phyloP scores from a whole-genome alignment of 1,140 invertebrate species.

The Mactra quadrangularis region DNA sequence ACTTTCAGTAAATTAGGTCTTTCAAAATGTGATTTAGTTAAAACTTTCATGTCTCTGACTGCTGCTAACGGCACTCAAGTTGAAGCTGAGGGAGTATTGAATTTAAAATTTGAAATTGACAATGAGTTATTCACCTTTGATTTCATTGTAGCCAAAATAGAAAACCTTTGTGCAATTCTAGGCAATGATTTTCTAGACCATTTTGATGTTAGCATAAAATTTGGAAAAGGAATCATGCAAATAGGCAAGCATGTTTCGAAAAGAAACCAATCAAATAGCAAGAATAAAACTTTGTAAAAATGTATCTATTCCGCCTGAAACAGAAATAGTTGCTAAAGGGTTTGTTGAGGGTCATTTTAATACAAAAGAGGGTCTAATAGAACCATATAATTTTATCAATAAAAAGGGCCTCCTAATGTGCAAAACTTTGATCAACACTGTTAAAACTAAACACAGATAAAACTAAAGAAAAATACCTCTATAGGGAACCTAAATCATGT shows the following conservation, averaged over 20 bases:
- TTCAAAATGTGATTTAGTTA: background rate
- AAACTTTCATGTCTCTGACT: conserved; percentile 7
- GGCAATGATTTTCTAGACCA: conserved; percentile 40
- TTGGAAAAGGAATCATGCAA: conserved; percentile 42
- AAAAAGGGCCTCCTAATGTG: conserved; percentile 38
- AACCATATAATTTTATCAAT: conserved; percentile 35
- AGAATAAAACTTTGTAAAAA: conserved; percentile 20
- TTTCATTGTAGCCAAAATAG: conserved; percentile 33
- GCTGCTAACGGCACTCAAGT: conserved; percentile 33
- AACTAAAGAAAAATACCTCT: conserved; percentile 20
- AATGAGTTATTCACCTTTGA: conserved; percentile 37
- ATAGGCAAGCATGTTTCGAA: conserved; percentile 41
- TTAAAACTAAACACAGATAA: conserved; percentile 18
- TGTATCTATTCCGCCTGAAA: conserved; percentile 12
- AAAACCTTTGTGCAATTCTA: conserved; percentile 28
- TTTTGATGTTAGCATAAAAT: conserved; percentile 44
- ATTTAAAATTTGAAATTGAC: conserved; percentile 37
- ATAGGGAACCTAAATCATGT: conserved; percentile 14
- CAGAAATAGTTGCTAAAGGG: conserved; percentile 32
- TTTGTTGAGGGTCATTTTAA: conserved; percentile 27
- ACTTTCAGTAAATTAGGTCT: conserved; percentile 18
- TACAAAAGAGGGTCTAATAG: conserved; percentile 15
- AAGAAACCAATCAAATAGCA: conserved; percentile 27
- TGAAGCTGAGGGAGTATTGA: conserved; percentile 6
- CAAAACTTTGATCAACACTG: conserved; percentile 18